A percentile compares a stretch with the other conserved stretches of the same genome.
Evolutionary conservation across 2,797 vertebrate species (phyloP).

Genomic region (Molossus molossus): DNA sequence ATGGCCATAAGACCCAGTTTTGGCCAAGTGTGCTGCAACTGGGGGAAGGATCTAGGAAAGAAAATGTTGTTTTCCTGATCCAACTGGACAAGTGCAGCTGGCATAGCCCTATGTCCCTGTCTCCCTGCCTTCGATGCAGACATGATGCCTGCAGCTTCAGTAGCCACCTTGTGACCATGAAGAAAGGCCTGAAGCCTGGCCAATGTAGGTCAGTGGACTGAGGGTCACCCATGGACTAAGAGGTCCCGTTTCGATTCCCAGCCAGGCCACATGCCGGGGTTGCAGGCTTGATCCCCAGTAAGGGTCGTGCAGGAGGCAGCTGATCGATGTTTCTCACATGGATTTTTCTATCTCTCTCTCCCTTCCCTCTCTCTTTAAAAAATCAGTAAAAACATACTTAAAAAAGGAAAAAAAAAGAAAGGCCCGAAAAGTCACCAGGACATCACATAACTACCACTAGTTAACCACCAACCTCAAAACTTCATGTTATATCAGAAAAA

Average conservation of each 20-base stretch:
- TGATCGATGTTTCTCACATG: too few species aligned
- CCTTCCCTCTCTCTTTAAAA: too few species aligned
- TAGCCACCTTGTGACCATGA: background rate
- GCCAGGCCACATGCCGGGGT: too few species aligned
- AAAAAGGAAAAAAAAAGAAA: too few species aligned
- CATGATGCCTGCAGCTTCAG: background rate
- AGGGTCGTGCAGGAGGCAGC: too few species aligned
- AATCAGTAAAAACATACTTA: too few species aligned
- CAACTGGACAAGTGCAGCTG: background rate
- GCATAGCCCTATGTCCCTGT: background rate
- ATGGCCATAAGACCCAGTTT: slow-evolving; percentile 30
- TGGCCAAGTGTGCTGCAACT: background rate
- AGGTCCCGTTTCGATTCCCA: background rate
- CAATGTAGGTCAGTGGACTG: too few species aligned
- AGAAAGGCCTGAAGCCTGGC: slow-evolving; percentile 2
- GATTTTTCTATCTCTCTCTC: too few species aligned
- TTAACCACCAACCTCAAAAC: background rate
- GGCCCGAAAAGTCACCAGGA: background rate
- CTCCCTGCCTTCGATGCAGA: slow-evolving; percentile 7
- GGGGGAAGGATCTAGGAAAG: background rate
- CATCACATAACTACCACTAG: background rate
- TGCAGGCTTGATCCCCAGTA: too few species aligned
- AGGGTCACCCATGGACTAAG: too few species aligned
- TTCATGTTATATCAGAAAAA: background rate
- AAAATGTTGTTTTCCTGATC: slow-evolving; percentile 24